phyloP scores from a whole-genome alignment of 2,888 invertebrate species.

The Microchrysa polita region DNA sequence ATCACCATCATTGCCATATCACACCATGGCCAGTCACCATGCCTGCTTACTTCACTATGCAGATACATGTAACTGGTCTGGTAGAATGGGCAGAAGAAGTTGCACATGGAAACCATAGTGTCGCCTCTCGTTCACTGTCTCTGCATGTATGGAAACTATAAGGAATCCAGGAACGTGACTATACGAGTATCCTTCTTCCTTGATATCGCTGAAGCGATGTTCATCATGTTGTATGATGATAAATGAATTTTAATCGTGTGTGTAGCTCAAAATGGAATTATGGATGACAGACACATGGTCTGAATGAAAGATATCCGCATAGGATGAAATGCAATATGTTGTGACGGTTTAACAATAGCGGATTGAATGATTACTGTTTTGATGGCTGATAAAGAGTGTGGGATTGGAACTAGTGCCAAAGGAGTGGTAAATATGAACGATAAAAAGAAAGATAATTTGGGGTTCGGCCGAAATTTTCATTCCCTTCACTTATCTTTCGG shows the following conservation, averaged over 20 bases:
- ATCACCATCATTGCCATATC: too few species aligned
- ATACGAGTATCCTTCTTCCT: background rate
- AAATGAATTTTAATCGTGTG: conserved; percentile 37
- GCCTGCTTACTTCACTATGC: background rate
- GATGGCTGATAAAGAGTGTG: too few species aligned
- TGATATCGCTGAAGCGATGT: too few species aligned
- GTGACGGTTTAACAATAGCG: background rate
- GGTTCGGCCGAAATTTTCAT: too few species aligned
- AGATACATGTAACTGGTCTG: too few species aligned
- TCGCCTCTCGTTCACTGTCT: too few species aligned
- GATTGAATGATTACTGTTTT: conserved; percentile 1
- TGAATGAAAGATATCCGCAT: background rate
- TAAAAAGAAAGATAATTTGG: too few species aligned
- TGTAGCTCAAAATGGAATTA: background rate
- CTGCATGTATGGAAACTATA: background rate
- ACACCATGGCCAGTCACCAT: too few species aligned
- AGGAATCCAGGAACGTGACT: background rate
- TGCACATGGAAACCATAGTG: background rate
- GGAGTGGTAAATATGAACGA: too few species aligned
- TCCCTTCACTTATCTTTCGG: too few species aligned
- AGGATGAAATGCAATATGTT: background rate
- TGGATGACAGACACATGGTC: background rate
- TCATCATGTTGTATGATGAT: conserved; percentile 30
- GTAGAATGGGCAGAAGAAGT: too few species aligned
- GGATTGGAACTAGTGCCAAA: too few species aligned